These are phyloP conservation scores for Glareola pratincola DNA, from an alignment of 2,113 vertebrate genomes.

Conservation along the genomic window DNA sequence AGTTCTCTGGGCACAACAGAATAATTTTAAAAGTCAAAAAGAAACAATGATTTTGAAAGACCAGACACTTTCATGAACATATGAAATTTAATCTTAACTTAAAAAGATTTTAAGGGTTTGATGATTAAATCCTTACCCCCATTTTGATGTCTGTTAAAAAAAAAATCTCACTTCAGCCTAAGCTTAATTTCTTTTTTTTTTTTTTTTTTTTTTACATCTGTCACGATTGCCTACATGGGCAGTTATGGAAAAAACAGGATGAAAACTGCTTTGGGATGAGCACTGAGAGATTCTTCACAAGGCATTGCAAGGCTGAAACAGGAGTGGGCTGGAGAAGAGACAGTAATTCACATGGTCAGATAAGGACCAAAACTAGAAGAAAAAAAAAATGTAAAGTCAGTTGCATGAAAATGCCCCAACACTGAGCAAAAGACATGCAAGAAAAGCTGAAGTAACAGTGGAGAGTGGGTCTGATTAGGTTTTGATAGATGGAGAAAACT, in stretches of 20 bases:
- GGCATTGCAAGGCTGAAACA: constrained; percentile 46
- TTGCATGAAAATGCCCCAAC: constrained; percentile 59
- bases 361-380: constrained; percentile 12
- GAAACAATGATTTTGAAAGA: constrained; percentile 12
- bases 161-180: not conserved
- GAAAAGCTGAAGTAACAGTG: not conserved
- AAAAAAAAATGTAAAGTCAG: not conserved
- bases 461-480: not conserved
- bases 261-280: constrained; percentile 35
- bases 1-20: not conserved
- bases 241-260: constrained; percentile 32
- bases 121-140: constrained; percentile 35
- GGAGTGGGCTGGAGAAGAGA: not conserved
- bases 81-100: not conserved
- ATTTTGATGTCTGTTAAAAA: not conserved
- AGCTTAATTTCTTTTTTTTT: not conserved
- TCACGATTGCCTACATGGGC: not conserved
- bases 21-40: not conserved
- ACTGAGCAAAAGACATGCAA: constrained; percentile 54
- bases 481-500: constrained; percentile 11
- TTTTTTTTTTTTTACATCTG: not conserved
- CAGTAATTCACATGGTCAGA: constrained; percentile 28
- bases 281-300: constrained; percentile 37
- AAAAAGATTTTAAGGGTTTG: not conserved
- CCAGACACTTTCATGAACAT: not conserved